Conservation (phyloP, 1,140 invertebrate genomes). For the Nomia melanderi region DNA sequence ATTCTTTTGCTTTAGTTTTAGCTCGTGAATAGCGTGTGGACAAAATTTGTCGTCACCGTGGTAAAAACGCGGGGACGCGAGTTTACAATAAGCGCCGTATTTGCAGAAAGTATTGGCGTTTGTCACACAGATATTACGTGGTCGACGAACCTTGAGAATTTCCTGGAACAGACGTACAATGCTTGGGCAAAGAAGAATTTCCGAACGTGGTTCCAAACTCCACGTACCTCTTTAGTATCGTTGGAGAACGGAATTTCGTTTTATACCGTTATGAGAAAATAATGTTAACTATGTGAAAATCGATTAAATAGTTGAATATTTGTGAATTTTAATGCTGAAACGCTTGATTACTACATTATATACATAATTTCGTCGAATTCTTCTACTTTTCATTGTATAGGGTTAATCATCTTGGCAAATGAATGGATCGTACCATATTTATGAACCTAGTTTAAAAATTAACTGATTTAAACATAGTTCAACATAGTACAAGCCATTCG, state of each 20-base stretch:
- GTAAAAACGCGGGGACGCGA: conserved; percentile 35
- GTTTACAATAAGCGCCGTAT: conserved; percentile 51
- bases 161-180: conserved; percentile 38
- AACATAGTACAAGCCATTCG: too few species aligned
- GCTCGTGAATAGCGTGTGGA: neutral
- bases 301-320: too few species aligned
- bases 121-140: conserved; percentile 57
- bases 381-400: too few species aligned
- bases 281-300: neutral
- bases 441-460: too few species aligned
- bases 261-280: neutral
- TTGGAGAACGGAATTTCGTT: neutral
- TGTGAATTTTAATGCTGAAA: too few species aligned
- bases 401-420: too few species aligned
- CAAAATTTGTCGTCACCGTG: conserved; percentile 15
- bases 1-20: neutral
- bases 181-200: conserved; percentile 18
- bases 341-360: too few species aligned
- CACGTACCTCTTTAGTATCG: conserved; percentile 7
- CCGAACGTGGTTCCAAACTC: conserved; percentile 36
- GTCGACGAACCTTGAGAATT: conserved; percentile 51
- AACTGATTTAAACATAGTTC: too few species aligned
- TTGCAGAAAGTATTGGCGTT: conserved; percentile 53
- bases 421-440: too few species aligned
- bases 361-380: too few species aligned